Evolutionary conservation across 2,797 vertebrate genomes (phyloP), one percentile per base, ranked within the genome.

Genomic region (Lithobates sylvaticus): DNA sequence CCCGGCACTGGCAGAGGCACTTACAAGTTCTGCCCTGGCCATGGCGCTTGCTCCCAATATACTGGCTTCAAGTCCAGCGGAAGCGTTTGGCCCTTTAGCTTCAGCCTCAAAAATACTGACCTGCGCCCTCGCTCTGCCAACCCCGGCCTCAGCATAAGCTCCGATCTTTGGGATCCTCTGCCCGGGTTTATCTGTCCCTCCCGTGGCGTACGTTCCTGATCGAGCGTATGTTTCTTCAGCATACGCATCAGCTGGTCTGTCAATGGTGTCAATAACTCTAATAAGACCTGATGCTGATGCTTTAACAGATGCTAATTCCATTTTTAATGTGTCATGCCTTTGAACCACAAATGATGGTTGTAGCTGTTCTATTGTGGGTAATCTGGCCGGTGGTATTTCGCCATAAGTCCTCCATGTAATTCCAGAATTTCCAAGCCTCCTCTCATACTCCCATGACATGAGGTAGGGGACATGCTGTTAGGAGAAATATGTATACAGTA

Each of bases 51-150:
- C 27, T 21, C 50, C 29, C 9, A 16, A 12, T 12, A 12, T 5
- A 77, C 76, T 64, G 54, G 18, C 54, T 64, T 77, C 32, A 34
- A 10, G 32, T 18, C 50, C 29, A 36, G 32, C 32, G 5, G 29
- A 77, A 15, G 32, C 76, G 23, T 77, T 77, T 15, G 76, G 76
- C 8, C 50, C 50, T 64, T 36, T 77, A 29, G 76, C 76, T 36
- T 77, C 32, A 36, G 54, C 50, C 9, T 77, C 76, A 77, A 61
- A 77, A 54, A 77, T 29, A 32, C 75, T 36, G 12, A 39, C 34
- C 27, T 77, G 50, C 27, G 75, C 75, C 1, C 75, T 5, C 18
- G 54, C 50, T 44, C 12, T 77, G 23, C 75, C 75, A 10, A 61
- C 5, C 0, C 75, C 75, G 54, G 18, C 75, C 29, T 34, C 75